These are phyloP conservation scores for Acanthosepion pharaonis DNA, from an alignment of 2,888 invertebrate species.

Conservation along the genomic window DNA sequence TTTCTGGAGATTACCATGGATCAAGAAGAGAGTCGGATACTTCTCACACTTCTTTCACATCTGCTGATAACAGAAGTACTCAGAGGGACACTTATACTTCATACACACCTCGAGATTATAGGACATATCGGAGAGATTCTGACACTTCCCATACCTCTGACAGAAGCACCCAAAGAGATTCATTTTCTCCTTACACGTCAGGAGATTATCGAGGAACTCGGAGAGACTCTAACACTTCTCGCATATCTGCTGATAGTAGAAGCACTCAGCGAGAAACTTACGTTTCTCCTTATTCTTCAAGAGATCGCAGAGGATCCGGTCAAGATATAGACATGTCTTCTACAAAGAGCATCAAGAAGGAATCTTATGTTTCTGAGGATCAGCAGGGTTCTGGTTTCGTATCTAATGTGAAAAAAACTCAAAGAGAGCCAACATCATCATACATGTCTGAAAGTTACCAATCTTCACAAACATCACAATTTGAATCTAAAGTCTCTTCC, in stretches of 20 bases:
- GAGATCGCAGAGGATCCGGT: neutral
- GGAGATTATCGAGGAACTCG: neutral
- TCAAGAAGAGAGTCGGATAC: neutral
- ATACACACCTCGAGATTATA: slow-evolving; percentile 33
- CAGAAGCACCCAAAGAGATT: neutral
- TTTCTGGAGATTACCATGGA: neutral
- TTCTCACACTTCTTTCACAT: neutral
- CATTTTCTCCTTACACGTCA: neutral
- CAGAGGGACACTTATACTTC: neutral
- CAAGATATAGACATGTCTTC: neutral
- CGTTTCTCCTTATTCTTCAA: neutral
- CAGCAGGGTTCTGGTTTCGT: neutral
- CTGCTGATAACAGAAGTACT: neutral
- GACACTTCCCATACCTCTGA: neutral
- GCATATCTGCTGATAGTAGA: neutral
- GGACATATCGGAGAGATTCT: neutral
- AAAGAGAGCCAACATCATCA: neutral
- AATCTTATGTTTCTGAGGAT: neutral
- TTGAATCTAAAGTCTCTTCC: neutral
- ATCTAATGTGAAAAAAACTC: neutral
- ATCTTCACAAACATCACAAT: neutral
- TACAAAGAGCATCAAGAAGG: neutral
- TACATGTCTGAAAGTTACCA: neutral
- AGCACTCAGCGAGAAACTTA: neutral
- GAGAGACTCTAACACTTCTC: neutral